Base-by-base conservation (phyloP, 30 jellyfish, hydroid and myxozoan species). In the Turritopsis dohrnii region DNA sequence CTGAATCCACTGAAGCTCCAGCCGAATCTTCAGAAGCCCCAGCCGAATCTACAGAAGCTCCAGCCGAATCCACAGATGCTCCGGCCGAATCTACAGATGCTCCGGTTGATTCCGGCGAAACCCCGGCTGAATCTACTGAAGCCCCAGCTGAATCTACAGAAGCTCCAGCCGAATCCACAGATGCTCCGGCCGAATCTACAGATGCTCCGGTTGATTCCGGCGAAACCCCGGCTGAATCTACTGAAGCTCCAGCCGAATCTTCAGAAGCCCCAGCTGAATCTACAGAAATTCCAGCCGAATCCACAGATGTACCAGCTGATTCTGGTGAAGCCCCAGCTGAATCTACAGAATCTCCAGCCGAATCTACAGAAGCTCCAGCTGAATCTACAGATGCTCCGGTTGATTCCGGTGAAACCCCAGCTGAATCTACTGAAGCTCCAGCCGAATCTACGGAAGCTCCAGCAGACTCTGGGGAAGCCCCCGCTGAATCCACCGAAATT, bases 11-110 rank as follows among this genome's bases (percentile, higher is more conserved):
- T 19, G 77, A 69, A 69, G 30, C 77, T 7, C 77, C 28, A 27
- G 77, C 77, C 8, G 77, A 69, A 8, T 23, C 77, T 19, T 16
- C 16, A 69, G 30, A 23, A 69, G 77, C 77, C 19, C 77, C 77
- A n/a, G 77, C 30, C 28, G 77, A 69, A 69, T n/a, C 77, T 69
- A 19, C 22, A n/a, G 30, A 69, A 23, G 17, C 77, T 23, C 31
- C 28, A 69, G 77, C 77, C 30, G 77, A 69, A 27, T n/a, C 77
- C 77, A 19, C 23, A 69, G 77, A 9, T 69, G 22, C 28, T 19
- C 28, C 77, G 9, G 31, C 77, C 8, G 77, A 1, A 23, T 23
- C 77, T 69, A 21, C 77, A 69, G 77, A 69, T 7, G 22, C 28
- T n/a, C 28, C 77, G 16, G 30, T n/a, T 21, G 77, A 23, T 7